Percentiles rank a stretch among this genome's conserved stretches.
Conservation (phyloP, 2,113 vertebrate species). For the Chionis minor region DNA sequence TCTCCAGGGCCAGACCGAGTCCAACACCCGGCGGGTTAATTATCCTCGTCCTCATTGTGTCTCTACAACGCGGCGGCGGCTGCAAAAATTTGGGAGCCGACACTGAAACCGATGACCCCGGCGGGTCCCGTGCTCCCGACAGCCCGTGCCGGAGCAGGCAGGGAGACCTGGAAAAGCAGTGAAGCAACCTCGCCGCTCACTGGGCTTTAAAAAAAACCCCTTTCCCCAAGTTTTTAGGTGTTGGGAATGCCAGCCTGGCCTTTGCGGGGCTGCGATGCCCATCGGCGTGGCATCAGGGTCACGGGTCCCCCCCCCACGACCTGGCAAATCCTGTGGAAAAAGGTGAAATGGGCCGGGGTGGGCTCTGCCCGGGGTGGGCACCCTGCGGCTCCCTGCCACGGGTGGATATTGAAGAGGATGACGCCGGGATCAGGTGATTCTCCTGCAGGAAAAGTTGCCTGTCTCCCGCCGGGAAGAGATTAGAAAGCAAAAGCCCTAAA, state of each 20-base stretch:
- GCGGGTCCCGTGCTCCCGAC: rapidly evolving
- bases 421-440: background rate
- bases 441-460: background rate
- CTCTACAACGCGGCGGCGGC: background rate
- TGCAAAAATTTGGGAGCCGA: background rate
- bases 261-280: rapidly evolving
- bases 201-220: background rate
- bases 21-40: background rate
- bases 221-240: rapidly evolving
- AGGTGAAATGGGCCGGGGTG: rapidly evolving
- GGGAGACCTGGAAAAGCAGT: background rate
- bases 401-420: rapidly evolving
- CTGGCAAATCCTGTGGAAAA: background rate
- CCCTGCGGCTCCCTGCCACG: rapidly evolving
- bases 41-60: background rate
- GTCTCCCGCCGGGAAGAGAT: rapidly evolving
- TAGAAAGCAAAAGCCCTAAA: background rate
- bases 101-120: background rate
- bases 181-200: background rate
- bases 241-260: too few species aligned
- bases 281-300: background rate
- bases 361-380: background rate
- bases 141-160: background rate
- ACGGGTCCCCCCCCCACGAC: background rate
- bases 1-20: background rate